Conservation (phyloP, 92 coral and sea anemone genomes). For the Porites cylindrica region DNA sequence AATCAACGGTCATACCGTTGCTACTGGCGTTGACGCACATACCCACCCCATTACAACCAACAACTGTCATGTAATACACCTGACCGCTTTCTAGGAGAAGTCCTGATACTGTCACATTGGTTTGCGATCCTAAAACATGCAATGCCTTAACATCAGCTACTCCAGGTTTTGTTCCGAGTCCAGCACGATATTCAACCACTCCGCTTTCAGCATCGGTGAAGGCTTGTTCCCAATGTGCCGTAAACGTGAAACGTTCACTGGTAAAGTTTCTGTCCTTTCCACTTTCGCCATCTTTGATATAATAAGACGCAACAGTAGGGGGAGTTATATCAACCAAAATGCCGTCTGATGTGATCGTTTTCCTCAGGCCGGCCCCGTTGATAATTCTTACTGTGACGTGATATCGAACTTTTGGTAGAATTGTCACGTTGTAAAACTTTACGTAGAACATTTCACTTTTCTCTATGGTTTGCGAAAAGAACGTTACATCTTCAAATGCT, state of each 20-base stretch:
- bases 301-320: constrained; percentile 73
- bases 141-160: constrained; percentile 60
- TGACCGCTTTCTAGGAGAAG: constrained; percentile 71
- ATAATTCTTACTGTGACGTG: constrained; percentile 71
- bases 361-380: constrained; percentile 74
- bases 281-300: constrained; percentile 77
- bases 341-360: constrained; percentile 81
- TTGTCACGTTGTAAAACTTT: constrained; percentile 36
- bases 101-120: constrained; percentile 62
- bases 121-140: constrained; percentile 51
- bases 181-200: constrained; percentile 66
- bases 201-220: constrained; percentile 90
- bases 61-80: constrained; percentile 71
- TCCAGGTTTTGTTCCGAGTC: constrained; percentile 83
- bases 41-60: constrained; percentile 83
- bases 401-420: constrained; percentile 66
- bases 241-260: constrained; percentile 49
- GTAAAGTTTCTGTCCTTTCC: constrained; percentile 78
- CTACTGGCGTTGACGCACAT: constrained; percentile 90
- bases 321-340: constrained; percentile 77
- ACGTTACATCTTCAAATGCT: constrained; percentile 32
- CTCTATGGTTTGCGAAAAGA: not conserved
- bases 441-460: constrained; percentile 53
- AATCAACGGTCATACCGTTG: constrained; percentile 85
- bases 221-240: constrained; percentile 92